These are phyloP conservation scores for Chorisops tibialis DNA, from an alignment of 2,888 invertebrate genomes.

Conservation along the genomic window DNA sequence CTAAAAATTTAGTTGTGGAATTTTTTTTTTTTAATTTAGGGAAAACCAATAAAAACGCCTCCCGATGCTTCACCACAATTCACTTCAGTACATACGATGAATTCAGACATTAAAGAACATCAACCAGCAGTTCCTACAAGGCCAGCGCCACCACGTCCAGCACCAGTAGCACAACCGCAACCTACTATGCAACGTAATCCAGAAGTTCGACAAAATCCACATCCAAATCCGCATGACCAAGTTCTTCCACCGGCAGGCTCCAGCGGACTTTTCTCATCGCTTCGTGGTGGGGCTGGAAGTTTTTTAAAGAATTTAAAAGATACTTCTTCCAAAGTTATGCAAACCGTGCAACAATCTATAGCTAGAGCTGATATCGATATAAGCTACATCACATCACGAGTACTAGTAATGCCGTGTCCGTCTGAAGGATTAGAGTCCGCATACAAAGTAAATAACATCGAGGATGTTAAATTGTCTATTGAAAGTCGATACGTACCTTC, in stretches of 20 bases:
- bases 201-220: constrained; percentile 22
- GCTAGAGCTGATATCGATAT: constrained; percentile 86
- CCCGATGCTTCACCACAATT: constrained; percentile 38
- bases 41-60: constrained; percentile 46
- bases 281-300: constrained; percentile 90
- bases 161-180: constrained; percentile 27
- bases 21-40: constrained; percentile 31
- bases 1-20: background rate
- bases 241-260: background rate
- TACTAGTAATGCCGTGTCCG: constrained; percentile 92
- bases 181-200: background rate
- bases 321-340: constrained; percentile 94
- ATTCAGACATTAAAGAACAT: background rate
- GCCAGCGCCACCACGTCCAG: constrained; percentile 34
- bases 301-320: constrained; percentile 92
- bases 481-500: constrained; percentile 71
- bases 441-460: constrained; percentile 87
- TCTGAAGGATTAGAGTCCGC: constrained; percentile 93
- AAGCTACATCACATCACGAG: constrained; percentile 85
- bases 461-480: constrained; percentile 79
- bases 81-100: constrained; percentile 31
- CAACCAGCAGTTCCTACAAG: constrained; percentile 24
- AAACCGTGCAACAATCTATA: constrained; percentile 90
- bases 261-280: constrained; percentile 74
- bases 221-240: constrained; percentile 28